phyloP scores from a whole-genome alignment of 2,113 vertebrate genomes.

The Larimichthys polyactis region DNA sequence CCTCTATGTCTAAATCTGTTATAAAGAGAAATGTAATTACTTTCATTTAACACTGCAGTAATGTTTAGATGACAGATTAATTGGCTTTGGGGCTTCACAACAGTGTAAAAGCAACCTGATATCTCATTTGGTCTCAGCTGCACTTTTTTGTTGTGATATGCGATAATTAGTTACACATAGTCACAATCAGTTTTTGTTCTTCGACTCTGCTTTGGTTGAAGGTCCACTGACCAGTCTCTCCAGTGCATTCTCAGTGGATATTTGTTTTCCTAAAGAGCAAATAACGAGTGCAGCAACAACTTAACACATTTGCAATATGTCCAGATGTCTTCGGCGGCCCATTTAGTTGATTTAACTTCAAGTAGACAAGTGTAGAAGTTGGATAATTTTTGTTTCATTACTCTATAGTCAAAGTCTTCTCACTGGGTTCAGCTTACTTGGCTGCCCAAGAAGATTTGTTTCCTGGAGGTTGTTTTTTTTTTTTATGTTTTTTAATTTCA shows the following conservation, averaged over 20 bases:
- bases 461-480: constrained; percentile 50
- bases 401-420: constrained; percentile 1
- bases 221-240: not conserved
- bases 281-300: not conserved
- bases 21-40: not conserved
- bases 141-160: not conserved
- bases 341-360: constrained; percentile 37
- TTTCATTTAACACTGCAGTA: not conserved
- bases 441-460: constrained; percentile 33
- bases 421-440: constrained; percentile 21
- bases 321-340: constrained; percentile 1
- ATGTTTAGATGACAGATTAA: not conserved
- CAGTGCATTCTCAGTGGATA: not conserved
- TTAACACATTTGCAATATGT: constrained; percentile 1
- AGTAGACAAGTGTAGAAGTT: constrained; percentile 26
- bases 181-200: too few relatives aligned
- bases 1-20: not conserved
- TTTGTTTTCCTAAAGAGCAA: not conserved
- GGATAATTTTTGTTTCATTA: constrained; percentile 39
- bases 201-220: not conserved
- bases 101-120: not conserved
- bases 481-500: constrained; percentile 49
- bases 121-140: not conserved
- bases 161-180: too few relatives aligned
- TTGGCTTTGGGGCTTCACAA: not conserved